These are phyloP conservation scores for Uropsilus gracilis DNA, from an alignment of 2,113 vertebrate genomes.

Conservation along the genomic window DNA sequence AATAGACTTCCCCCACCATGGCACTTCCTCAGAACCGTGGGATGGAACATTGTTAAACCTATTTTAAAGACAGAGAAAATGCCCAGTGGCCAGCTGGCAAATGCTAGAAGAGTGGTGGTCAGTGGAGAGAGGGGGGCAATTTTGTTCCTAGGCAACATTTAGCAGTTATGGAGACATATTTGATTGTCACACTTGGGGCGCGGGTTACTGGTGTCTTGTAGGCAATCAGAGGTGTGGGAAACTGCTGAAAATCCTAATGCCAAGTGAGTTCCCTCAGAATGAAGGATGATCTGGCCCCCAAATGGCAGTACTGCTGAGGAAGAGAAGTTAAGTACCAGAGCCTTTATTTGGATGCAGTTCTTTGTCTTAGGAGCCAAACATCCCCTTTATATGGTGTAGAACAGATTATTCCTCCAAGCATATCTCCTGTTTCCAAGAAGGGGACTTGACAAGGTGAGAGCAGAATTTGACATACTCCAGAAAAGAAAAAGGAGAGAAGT, in stretches of 20 bases:
- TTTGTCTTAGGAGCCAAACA: not conserved
- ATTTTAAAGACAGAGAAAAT: not conserved
- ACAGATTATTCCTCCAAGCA: not conserved
- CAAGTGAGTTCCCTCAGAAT: no score
- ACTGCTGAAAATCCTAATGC: not conserved
- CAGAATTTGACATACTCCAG: not conserved
- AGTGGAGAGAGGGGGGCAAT: fast-evolving
- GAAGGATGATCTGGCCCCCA: not conserved
- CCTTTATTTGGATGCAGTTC: not conserved
- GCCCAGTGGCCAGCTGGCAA: not conserved
- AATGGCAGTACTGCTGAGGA: not conserved
- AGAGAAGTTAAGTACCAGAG: not conserved
- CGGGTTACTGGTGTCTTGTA: not conserved
- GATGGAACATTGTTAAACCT: not conserved
- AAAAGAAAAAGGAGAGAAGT: not conserved
- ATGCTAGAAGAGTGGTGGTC: not conserved
- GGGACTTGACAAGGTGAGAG: not conserved
- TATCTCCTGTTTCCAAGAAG: not conserved
- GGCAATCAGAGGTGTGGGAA: not conserved
- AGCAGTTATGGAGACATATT: not conserved
- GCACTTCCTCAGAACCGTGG: not conserved
- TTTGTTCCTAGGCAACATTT: not conserved
- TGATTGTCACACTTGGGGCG: not conserved
- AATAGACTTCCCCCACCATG: not conserved
- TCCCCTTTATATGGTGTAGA: not conserved